A percentile compares a stretch with the other conserved stretches of the same genome.
Evolutionary conservation across 2,113 vertebrate genomes (phyloP).

Genomic region (Tragelaphus scriptus): DNA sequence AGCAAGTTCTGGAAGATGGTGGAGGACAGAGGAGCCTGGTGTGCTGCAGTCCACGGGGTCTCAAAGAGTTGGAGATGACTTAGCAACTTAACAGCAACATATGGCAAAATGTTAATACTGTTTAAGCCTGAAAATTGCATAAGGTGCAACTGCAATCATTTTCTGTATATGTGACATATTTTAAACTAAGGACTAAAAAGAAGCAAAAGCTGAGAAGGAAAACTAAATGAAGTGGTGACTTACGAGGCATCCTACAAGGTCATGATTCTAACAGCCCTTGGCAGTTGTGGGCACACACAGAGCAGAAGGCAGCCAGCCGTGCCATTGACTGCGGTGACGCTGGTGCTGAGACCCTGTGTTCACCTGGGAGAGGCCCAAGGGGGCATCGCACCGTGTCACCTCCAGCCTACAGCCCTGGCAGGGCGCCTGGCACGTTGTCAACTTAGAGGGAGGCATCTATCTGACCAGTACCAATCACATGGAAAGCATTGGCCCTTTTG

Average conservation of each 20-base stretch:
- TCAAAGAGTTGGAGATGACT: not conserved
- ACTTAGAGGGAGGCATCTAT: not conserved
- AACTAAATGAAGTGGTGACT: not conserved
- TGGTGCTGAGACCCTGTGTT: not conserved
- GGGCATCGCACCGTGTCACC: not conserved
- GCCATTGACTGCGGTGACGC: rapidly evolving
- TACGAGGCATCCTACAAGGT: not conserved
- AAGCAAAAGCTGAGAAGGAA: not conserved
- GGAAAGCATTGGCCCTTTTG: not conserved
- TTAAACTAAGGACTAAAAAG: not conserved
- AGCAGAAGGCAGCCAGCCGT: not conserved
- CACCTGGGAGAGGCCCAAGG: not conserved
- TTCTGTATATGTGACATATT: not conserved
- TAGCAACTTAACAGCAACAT: not conserved
- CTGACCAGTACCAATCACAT: rapidly evolving
- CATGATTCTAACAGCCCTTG: not conserved
- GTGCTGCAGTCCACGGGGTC: not conserved
- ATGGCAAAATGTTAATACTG: not conserved
- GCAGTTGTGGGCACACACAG: not conserved
- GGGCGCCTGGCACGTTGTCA: rapidly evolving
- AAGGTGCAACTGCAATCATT: not conserved
- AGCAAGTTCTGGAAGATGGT: not conserved
- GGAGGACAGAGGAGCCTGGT: not conserved
- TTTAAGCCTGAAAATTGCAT: not conserved
- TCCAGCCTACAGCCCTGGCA: not conserved